Conservation (phyloP, 2,113 vertebrate genomes). For the Cettia cetti region DNA sequence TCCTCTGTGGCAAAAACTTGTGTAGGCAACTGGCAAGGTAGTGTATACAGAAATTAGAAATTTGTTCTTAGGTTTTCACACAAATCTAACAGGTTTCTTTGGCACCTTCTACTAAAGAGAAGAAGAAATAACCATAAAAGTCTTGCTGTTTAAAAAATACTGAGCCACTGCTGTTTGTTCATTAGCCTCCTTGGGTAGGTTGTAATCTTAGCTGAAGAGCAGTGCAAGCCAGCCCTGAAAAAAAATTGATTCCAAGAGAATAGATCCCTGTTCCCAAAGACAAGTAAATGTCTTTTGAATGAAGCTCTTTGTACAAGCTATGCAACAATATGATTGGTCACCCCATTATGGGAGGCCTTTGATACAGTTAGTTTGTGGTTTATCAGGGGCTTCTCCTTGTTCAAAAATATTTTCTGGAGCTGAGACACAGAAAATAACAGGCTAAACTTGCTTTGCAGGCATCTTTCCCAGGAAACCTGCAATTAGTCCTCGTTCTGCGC, state of each 20-base stretch:
- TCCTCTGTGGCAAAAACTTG: not conserved
- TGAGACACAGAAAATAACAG: not conserved
- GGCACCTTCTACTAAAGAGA: not conserved
- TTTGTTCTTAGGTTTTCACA: not conserved
- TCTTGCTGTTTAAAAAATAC: not conserved
- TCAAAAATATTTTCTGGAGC: not conserved
- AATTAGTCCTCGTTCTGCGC: slow-evolving; percentile 91
- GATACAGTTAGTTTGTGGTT: not conserved
- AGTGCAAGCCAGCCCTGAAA: not conserved
- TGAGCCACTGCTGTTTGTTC: not conserved
- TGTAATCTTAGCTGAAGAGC: not conserved
- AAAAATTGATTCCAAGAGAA: not conserved
- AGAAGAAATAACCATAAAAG: not conserved
- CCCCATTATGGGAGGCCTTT: not conserved
- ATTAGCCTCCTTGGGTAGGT: not conserved
- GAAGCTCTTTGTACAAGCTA: not conserved
- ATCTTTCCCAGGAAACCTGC: slow-evolving; percentile 95
- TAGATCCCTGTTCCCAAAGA: not conserved
- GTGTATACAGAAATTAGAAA: not conserved
- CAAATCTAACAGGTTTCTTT: not conserved
- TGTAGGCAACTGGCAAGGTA: not conserved
- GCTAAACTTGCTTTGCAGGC: slow-evolving; percentile 73
- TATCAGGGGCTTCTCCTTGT: not conserved
- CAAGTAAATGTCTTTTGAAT: not conserved
- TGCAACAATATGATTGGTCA: not conserved